These are phyloP conservation scores for Sapayoa aenigma DNA, from an alignment of 2,113 vertebrate species.

Conservation along the genomic window DNA sequence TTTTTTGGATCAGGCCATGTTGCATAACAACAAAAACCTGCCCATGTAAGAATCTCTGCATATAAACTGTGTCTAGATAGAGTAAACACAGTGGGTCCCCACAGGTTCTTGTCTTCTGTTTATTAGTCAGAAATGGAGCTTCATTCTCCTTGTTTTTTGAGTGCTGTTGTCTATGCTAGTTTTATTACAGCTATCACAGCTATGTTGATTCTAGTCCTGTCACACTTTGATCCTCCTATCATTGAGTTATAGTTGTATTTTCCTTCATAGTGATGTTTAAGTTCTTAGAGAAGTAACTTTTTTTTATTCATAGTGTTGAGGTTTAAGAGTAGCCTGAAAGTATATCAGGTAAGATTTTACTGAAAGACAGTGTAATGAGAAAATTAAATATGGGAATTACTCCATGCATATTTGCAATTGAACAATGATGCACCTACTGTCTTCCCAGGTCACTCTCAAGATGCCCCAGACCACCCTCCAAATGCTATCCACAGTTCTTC, in stretches of 20 bases:
- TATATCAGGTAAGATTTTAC: neutral
- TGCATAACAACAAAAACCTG: constrained; percentile 4
- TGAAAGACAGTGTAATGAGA: neutral
- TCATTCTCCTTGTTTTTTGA: neutral
- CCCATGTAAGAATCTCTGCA: neutral
- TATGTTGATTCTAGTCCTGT: neutral
- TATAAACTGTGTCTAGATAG: neutral
- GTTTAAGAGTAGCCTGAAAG: neutral
- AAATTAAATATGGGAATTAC: neutral
- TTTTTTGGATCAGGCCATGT: constrained; percentile 18
- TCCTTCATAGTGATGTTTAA: neutral
- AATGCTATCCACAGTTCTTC: neutral
- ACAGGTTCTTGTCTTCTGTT: neutral
- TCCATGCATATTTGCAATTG: neutral
- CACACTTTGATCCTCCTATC: neutral
- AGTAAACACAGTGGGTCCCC: neutral
- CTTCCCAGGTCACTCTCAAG: neutral
- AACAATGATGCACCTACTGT: neutral
- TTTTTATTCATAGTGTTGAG: neutral
- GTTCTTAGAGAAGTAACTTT: neutral
- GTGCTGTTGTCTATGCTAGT: accelerated
- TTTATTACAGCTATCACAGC: neutral
- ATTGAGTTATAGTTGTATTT: neutral
- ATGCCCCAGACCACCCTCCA: neutral
- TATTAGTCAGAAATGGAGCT: neutral